Evolutionary conservation across 2,797 vertebrate species (phyloP), one percentile per base, ranked within the genome.

Genomic region (Melanogrammus aeglefinus): DNA sequence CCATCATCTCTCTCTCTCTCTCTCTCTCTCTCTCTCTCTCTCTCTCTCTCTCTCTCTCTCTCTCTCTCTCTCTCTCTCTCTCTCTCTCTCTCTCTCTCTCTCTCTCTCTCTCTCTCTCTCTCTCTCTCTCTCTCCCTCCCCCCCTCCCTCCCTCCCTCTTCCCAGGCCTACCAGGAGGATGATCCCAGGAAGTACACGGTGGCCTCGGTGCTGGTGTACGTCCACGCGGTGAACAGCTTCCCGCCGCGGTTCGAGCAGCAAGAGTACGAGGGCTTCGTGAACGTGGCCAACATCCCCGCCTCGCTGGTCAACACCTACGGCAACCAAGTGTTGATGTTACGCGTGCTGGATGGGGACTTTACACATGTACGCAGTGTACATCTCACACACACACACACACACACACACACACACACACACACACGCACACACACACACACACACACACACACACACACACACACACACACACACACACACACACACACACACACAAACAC

Each of bases 171-270:
- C 75, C 95, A 96, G 81, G 90, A 92, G 21, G 85, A 96, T 1
- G 96, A 96, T 76, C 92, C 92, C 78, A 94, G 90, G 84, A 96
- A 96, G 80, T 96, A 94, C 63, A 88, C 93, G 2, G 88, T 96
- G 77, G 91, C 95, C 0, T 91, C 93, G 39, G 95, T 90, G 29
- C 73, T 93, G 63, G 91, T 96, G 76, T 83, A 81, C 63, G 82
- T 96, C 80, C 75, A 95, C 80, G 92, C 94, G 3, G 81, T 86
- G 75, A 96, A 96, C 81, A 86, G 39, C 10, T 93, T 94, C 82
- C 38, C 86, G 1, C 95, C 94, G 0, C 84, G 83, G 78, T 96
- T 96, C 74, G 86, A 87, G 69, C 86, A 29, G 66, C 38, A 85
- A 27, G 82, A 87, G 44, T 95, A 95, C 80, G 80, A 81, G 0